Evolutionary conservation across 2,888 invertebrate genomes (phyloP), one percentile per base, ranked within the genome.

Genomic region (Protula sp.): DNA sequence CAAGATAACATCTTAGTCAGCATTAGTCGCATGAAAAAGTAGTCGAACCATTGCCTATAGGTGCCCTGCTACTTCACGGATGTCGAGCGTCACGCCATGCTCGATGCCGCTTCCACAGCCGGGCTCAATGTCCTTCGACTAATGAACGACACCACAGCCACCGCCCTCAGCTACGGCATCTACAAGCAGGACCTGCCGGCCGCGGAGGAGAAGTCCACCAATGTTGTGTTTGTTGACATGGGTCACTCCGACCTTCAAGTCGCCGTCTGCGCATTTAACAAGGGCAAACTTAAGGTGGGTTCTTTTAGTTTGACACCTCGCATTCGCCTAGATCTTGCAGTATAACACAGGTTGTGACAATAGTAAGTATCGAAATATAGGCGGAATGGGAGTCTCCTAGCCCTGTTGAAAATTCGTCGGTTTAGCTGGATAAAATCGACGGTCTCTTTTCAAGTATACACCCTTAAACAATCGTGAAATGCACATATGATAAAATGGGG

Each of bases 131-230:
- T 95, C 47, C 84, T 99, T 57, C 88, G 94, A 65, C 84, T 99
- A 58, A 89, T 99, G 86, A 98, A 98, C 82, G 99, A 99, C 84
- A 93, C 95, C 28, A 92, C 98, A 3, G 94, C 99, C 9, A 94
- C 94, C 50, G 95, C 97, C 30, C 84, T 99, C 55, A 89, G 92
- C 53, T 99, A 99, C 81, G 98, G 98, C 62, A 95, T 99, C 79
- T 99, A 99, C 83, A 97, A 98, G 82, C 60, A 94, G 81, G 97
- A 98, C 81, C 85, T 97, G 68, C 95, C 97, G 14, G 87, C 87
- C 14, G 86, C 87, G 2, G 92, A 92, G 71, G 92, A 94, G 62
- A 90, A 92, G 72, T 72, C 81, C 2, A 86, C 91, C 61, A 91
- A 93, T 83, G 92, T 99, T 14, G 88, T 95, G 14, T 98, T 99